Conservation (phyloP, 2,797 vertebrate species). For the Poecilia picta region DNA sequence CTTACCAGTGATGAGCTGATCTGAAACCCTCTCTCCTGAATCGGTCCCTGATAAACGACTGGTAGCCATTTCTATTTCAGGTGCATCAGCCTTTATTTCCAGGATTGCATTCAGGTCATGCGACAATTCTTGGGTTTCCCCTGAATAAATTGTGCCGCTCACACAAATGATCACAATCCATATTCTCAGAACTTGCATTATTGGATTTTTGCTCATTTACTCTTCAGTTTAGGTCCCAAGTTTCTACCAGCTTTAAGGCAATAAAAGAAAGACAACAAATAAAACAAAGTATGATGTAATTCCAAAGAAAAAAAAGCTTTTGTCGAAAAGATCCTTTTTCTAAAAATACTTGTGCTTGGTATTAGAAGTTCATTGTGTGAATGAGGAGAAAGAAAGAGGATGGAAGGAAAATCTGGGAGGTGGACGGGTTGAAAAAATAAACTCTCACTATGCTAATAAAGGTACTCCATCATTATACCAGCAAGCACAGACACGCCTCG, state of each 20-base stretch:
- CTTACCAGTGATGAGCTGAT: constrained; percentile 53
- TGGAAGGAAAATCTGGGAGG: constrained; percentile 44
- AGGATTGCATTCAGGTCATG: constrained; percentile 13
- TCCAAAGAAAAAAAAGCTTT: constrained; percentile 11
- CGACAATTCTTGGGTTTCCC: constrained; percentile 30
- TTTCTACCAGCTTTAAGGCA: not conserved
- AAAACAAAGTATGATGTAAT: not conserved
- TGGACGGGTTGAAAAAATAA: constrained; percentile 50
- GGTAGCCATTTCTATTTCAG: constrained; percentile 10
- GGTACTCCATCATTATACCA: constrained; percentile 51
- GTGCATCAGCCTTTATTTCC: constrained; percentile 24
- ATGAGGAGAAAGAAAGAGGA: constrained; percentile 34
- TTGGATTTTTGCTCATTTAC: constrained; percentile 14
- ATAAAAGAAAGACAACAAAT: not conserved
- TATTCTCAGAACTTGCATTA: constrained; percentile 40
- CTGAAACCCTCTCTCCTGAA: not conserved
- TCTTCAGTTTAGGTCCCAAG: constrained; percentile 2
- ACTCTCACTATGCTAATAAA: constrained; percentile 71
- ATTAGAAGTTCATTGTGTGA: constrained; percentile 10
- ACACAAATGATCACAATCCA: constrained; percentile 64
- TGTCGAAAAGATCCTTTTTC: not conserved
- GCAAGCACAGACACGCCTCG: constrained; percentile 64
- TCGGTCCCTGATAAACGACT: constrained; percentile 8
- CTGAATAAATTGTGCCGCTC: constrained; percentile 44
- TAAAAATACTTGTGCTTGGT: constrained; percentile 6